These are phyloP conservation scores for Heliconius hortense DNA, from an alignment of 2,888 invertebrate species.

Conservation along the genomic window DNA sequence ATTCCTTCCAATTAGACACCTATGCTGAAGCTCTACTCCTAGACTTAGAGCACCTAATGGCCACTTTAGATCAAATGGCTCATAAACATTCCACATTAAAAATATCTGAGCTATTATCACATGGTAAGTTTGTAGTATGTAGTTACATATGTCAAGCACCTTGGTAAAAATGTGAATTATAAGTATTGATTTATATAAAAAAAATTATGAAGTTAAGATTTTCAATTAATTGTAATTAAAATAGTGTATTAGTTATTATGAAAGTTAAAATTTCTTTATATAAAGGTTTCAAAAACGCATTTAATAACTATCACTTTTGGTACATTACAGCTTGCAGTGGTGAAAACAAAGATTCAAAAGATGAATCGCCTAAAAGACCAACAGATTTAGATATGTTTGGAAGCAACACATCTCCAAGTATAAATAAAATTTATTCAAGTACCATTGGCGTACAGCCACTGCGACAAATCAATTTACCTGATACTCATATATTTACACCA, in stretches of 20 bases:
- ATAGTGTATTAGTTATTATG: not conserved
- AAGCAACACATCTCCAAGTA: conserved; percentile 56
- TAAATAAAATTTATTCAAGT: conserved; percentile 68
- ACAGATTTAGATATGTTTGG: conserved; percentile 67
- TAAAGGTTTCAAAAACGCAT: not conserved
- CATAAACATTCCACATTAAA: conserved; percentile 78
- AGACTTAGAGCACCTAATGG: conserved; percentile 82
- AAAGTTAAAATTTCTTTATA: not conserved
- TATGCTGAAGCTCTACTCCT: conserved; percentile 81
- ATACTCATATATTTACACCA: conserved; percentile 79
- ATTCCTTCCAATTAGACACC: conserved; percentile 66
- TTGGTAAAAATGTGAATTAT: not conserved
- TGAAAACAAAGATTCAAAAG: conserved; percentile 53
- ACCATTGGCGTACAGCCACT: conserved; percentile 70
- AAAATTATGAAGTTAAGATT: not conserved
- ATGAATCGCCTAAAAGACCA: conserved; percentile 53
- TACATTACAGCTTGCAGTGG: conserved; percentile 70
- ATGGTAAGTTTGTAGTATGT: conserved; percentile 67
- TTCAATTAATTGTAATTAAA: not conserved
- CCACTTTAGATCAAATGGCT: conserved; percentile 81
- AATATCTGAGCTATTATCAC: conserved; percentile 77
- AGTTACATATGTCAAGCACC: conserved; percentile 26
- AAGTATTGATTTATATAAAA: conserved; percentile 7
- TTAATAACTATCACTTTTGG: conserved; percentile 8
- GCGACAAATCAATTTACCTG: conserved; percentile 75